Base-by-base conservation (phyloP, 1,140 invertebrate genomes). In the Eriocheir sinensis region DNA sequence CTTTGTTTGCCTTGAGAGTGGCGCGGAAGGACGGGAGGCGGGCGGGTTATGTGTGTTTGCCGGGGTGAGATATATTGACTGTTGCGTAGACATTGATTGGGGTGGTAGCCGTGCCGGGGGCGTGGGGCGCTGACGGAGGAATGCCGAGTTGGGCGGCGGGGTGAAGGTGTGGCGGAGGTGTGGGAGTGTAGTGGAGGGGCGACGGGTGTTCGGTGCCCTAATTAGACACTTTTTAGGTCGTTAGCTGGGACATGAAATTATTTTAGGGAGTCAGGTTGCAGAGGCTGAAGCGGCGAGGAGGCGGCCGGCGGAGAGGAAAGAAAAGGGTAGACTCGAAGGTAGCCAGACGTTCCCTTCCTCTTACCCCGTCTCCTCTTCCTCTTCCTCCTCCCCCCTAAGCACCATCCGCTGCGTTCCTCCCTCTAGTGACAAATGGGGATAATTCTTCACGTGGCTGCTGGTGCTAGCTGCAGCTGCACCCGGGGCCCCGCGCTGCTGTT, bases 381-480 rank as follows among this genome's bases (percentile, higher is more conserved):
- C 6, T 72, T 21, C 60, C n/a, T n/a, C 60, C n/a, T n/a, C 60
- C 44, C 60, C n/a, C 60, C 60, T 21, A 27, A n/a, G 60, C 88
- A 36, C 30, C 41, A 53, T 53, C 41, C 41, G 44, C 44, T 30
- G 12, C 88, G 8, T 32, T 48, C 88, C 88, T 53, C 88, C 44
- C 44, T 21, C 36, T 41, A 30, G 85, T 88, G 88, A 89, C 88
- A 89, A 89, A 89, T 89, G 88, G 32, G 88, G 15, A 32, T 89
- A 36, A 89, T 89, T 89, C 44, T 89, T 89, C 88, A 89, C 44
- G 88, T 21, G 88, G 88, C 41, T 89, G 88, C 88, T 89, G 88
- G 6, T 88, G 85, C 85, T 41, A 36, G 38, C 15, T 85, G 83
- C 83, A 85, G 83, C 85, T 88, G 85, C 85, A 41, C 85, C 85